Conservation (phyloP, 2,888 invertebrate genomes). For the Maniola hyperantus region DNA sequence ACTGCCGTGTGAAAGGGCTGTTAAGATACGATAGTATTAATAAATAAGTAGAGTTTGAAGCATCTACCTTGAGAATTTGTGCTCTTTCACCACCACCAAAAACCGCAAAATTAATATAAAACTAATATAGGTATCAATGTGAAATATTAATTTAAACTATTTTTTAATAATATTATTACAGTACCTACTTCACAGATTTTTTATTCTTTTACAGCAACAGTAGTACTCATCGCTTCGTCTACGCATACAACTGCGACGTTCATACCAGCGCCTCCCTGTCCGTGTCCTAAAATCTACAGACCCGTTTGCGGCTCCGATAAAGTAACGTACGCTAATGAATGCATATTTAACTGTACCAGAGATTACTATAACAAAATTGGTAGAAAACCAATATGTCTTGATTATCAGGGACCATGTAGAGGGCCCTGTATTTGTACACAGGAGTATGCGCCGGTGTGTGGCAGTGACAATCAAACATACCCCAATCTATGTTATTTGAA, state of each 20-base stretch:
- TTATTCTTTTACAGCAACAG: conserved; percentile 16
- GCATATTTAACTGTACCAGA: conserved; percentile 36
- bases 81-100: too few species aligned
- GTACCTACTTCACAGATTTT: too few species aligned
- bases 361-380: conserved; percentile 22
- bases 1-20: too few species aligned
- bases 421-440: conserved; percentile 37
- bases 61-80: too few species aligned
- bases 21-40: too few species aligned
- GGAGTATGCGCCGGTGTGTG: conserved; percentile 38
- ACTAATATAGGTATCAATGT: too few species aligned
- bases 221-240: conserved; percentile 18
- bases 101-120: too few species aligned
- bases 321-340: conserved; percentile 37
- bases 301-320: conserved; percentile 41
- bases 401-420: conserved; percentile 33
- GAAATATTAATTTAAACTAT: too few species aligned
- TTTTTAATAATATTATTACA: too few species aligned
- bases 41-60: too few species aligned
- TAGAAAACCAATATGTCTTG: conserved; percentile 19
- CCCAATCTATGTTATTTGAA: conserved; percentile 37
- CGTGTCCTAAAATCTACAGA: conserved; percentile 28
- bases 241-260: background rate
- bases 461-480: conserved; percentile 37
- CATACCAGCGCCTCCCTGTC: conserved; percentile 16